These are phyloP conservation scores for Tipula unca DNA, from an alignment of 2,888 invertebrate species.

Conservation along the genomic window DNA sequence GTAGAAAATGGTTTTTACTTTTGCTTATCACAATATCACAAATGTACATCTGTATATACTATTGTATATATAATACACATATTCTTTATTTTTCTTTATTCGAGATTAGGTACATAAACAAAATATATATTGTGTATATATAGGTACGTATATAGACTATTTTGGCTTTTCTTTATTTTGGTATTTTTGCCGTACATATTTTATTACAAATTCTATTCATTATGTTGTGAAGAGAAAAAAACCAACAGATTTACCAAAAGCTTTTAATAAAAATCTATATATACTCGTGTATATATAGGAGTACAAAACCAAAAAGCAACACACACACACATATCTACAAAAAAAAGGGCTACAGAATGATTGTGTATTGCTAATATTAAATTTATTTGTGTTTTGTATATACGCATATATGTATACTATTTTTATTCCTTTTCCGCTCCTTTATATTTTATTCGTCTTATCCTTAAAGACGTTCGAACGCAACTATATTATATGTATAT, in stretches of 20 bases:
- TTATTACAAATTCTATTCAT: conserved; percentile 8
- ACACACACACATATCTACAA: not conserved
- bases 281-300: not conserved
- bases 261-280: not conserved
- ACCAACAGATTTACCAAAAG: conserved; percentile 8
- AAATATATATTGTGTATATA: too few relatives aligned
- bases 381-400: not conserved
- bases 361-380: conserved; percentile 4
- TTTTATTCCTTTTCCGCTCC: conserved; percentile 3
- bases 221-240: not conserved
- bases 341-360: conserved; percentile 14
- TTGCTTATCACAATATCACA: conserved; percentile 9
- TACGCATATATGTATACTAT: too few relatives aligned
- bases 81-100: not conserved
- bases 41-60: not conserved
- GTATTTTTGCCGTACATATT: not conserved
- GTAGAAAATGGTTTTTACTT: not conserved
- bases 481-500: not conserved
- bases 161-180: not conserved
- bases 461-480: not conserved
- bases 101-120: not conserved
- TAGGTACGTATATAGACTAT: not conserved
- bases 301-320: not conserved
- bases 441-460: not conserved
- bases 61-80: not conserved